phyloP scores from a whole-genome alignment of 92 coral and sea anemone genomes.

The Phenganax marumi region DNA sequence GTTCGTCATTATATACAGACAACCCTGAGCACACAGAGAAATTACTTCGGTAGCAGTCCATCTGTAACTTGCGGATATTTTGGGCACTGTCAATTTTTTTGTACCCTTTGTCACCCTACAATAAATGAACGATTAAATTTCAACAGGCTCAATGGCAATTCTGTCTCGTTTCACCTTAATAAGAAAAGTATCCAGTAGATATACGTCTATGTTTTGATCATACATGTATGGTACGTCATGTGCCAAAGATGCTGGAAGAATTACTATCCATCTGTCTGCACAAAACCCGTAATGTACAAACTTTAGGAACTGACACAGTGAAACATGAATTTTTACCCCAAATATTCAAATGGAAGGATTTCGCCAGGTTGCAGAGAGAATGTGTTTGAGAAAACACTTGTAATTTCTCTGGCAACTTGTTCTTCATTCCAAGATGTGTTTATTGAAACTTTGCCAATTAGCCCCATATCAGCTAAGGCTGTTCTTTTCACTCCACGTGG shows the following conservation, averaged over 20 bases:
- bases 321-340: conserved; percentile 23
- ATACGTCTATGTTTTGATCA: too few species aligned
- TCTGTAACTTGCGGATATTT: conserved; percentile 24
- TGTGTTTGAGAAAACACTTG: conserved; percentile 14
- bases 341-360: conserved; percentile 18
- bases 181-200: too few species aligned
- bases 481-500: conserved; percentile 24
- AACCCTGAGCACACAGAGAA: too few species aligned
- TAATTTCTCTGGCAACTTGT: conserved; percentile 15
- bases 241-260: too few species aligned
- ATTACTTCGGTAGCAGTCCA: conserved; percentile 54
- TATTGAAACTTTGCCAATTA: conserved; percentile 24
- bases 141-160: too few species aligned
- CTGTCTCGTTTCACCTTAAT: too few species aligned
- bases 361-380: conserved; percentile 3
- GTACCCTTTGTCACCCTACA: conserved; percentile 45
- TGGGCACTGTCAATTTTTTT: conserved; percentile 40
- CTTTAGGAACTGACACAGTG: too few species aligned
- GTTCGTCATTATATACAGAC: too few species aligned
- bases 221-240: too few species aligned
- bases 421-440: conserved; percentile 12
- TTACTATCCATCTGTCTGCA: too few species aligned
- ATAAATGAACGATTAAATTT: too few species aligned
- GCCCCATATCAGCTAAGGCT: neutral
- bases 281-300: too few species aligned